A percentile compares a stretch with the other conserved stretches of the same genome.
Conservation (phyloP, 2,797 vertebrate genomes). For the Gymnocypris eckloni region DNA sequence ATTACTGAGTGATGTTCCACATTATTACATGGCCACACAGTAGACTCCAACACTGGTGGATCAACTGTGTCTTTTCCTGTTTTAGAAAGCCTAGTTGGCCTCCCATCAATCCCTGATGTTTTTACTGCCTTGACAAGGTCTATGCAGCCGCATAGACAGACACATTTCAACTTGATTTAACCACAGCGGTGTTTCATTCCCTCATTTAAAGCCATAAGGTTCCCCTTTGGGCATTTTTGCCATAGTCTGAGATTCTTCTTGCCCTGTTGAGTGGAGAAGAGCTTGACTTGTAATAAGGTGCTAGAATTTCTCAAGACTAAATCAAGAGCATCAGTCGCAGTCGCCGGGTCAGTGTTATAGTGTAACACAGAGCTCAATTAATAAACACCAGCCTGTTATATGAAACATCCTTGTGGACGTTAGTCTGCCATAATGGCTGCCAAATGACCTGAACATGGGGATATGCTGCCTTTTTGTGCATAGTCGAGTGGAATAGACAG, state of each 20-base stretch:
- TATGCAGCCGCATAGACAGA: constrained; percentile 30
- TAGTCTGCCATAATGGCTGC: not conserved
- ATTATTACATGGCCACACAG: constrained; percentile 50
- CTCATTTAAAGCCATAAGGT: constrained; percentile 38
- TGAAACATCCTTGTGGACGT: constrained; percentile 44
- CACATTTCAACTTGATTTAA: constrained; percentile 66
- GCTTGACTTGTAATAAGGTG: constrained; percentile 69
- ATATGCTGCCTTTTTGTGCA: constrained; percentile 35
- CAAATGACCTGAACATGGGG: constrained; percentile 6
- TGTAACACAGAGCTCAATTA: constrained; percentile 53
- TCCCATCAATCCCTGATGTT: constrained; percentile 32
- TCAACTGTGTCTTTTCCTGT: constrained; percentile 29
- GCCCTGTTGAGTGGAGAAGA: constrained; percentile 52
- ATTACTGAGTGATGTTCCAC: constrained; percentile 54
- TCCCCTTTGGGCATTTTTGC: constrained; percentile 70
- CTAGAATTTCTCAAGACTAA: constrained; percentile 69
- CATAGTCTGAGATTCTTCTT: constrained; percentile 66
- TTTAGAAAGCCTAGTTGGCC: constrained; percentile 50
- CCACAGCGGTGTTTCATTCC: constrained; percentile 66
- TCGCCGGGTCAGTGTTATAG: constrained; percentile 51
- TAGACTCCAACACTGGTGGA: not conserved
- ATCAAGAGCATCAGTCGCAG: constrained; percentile 59
- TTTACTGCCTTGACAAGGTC: constrained; percentile 29
- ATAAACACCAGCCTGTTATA: constrained; percentile 60
- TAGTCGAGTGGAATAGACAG: constrained; percentile 59